phyloP scores from a whole-genome alignment of 1,140 invertebrate genomes.

The Diploscapter pachys region DNA sequence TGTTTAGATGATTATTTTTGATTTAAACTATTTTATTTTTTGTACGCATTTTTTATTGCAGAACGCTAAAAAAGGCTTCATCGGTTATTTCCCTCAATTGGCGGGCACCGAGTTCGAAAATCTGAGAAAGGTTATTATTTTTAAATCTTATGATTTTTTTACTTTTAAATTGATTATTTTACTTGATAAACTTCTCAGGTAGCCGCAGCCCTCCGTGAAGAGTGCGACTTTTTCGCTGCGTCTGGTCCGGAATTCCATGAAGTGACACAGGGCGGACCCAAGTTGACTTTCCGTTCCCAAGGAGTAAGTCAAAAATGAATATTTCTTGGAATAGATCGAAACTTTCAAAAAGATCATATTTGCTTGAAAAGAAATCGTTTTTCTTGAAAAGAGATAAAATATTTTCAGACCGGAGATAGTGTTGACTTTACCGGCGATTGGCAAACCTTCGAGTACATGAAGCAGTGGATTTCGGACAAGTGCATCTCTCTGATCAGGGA shows the following conservation, averaged over 20 bases:
- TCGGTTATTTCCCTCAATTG: slow-evolving; percentile 84
- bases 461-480: slow-evolving; percentile 73
- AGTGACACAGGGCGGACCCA: slow-evolving; percentile 1
- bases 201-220: slow-evolving; percentile 74
- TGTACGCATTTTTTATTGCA: slow-evolving; percentile 5
- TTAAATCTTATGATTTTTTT: slow-evolving; percentile 24
- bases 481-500: slow-evolving; percentile 75
- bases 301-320: slow-evolving; percentile 20
- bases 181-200: slow-evolving; percentile 42
- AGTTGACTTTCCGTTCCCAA: slow-evolving; percentile 67
- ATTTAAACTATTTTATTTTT: not conserved
- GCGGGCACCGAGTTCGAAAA: slow-evolving; percentile 72
- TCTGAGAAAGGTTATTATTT: slow-evolving; percentile 77
- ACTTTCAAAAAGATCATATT: too few relatives aligned
- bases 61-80: slow-evolving; percentile 74
- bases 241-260: slow-evolving; percentile 69
- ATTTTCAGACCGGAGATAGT: too few relatives aligned
- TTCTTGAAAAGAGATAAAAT: too few relatives aligned
- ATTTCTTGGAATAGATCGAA: not conserved
- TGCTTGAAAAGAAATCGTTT: too few relatives aligned
- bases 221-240: slow-evolving; percentile 87
- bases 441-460: slow-evolving; percentile 19
- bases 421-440: not conserved
- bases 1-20: not conserved
- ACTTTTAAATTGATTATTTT: not conserved